phyloP scores from a whole-genome alignment of 2,797 vertebrate genomes.

The Epinephelus coioides region DNA sequence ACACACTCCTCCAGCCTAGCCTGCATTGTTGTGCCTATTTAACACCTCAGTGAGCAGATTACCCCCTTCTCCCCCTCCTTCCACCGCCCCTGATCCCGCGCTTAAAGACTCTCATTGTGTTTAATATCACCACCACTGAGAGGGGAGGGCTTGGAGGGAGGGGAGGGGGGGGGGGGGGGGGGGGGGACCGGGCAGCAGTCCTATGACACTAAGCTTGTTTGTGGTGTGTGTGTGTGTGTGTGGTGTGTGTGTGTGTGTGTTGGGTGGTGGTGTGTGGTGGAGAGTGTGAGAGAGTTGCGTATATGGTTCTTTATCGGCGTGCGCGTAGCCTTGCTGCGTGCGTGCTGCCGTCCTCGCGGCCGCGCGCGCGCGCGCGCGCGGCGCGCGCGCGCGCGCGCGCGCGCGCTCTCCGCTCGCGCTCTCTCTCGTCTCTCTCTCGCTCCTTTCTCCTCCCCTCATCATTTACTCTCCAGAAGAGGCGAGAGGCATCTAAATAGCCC shows the following conservation, averaged over 20 bases:
- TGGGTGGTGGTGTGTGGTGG: too few species aligned
- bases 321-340: too few species aligned
- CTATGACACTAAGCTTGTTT: slow-evolving; percentile 86
- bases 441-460: too few species aligned
- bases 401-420: too few species aligned
- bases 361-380: too few species aligned
- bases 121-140: slow-evolving; percentile 87
- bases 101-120: slow-evolving; percentile 95
- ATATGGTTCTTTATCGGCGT: too few species aligned
- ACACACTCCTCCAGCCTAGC: slow-evolving; percentile 60
- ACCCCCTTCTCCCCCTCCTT: slow-evolving; percentile 76
- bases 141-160: slow-evolving; percentile 84
- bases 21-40: slow-evolving; percentile 91
- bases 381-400: too few species aligned
- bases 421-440: too few species aligned
- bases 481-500: too few species aligned
- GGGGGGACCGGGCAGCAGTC: slow-evolving; percentile 73
- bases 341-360: too few species aligned
- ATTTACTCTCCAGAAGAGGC: too few species aligned
- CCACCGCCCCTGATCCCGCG: slow-evolving; percentile 89
- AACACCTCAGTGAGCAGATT: slow-evolving; percentile 97
- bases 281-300: too few species aligned
- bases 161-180: slow-evolving; percentile 61
- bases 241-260: slow-evolving; percentile 12
- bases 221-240: slow-evolving; percentile 29